Conservation (phyloP, 2,113 vertebrate genomes). For the Colistium nudipinnis region DNA sequence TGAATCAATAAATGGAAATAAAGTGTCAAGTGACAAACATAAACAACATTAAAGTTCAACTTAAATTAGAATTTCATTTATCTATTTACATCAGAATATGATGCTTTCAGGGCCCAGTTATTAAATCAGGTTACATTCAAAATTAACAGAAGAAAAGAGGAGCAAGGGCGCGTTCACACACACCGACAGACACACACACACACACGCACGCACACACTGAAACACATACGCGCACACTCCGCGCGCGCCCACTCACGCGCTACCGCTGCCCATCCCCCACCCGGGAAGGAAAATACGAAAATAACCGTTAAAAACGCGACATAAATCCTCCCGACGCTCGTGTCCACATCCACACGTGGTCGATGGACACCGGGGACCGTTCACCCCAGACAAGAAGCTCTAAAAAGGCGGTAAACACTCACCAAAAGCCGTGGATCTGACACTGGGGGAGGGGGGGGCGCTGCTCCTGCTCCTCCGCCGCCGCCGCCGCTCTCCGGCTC, state of each 20-base stretch:
- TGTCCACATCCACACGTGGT: neutral
- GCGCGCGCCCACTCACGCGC: constrained; percentile 66
- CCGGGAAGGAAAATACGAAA: constrained; percentile 56
- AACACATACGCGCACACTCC: constrained; percentile 49
- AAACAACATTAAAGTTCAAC: neutral
- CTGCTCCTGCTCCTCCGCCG: constrained; percentile 79
- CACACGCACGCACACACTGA: constrained; percentile 43
- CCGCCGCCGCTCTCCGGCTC: constrained; percentile 67
- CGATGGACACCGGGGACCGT: neutral
- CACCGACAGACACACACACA: constrained; percentile 58
- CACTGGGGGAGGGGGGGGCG: constrained; percentile 71
- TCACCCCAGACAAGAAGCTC: constrained; percentile 51
- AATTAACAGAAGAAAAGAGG: constrained; percentile 47
- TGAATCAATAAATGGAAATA: neutral
- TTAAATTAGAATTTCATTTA: no score
- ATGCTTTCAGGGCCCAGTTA: neutral
- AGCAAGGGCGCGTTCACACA: constrained; percentile 67
- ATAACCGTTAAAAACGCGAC: constrained; percentile 59
- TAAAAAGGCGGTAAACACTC: constrained; percentile 72
- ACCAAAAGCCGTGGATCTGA: constrained; percentile 79
- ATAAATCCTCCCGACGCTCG: constrained; percentile 36
- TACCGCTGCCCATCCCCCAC: constrained; percentile 82
- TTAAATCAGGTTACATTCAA: constrained; percentile 31
- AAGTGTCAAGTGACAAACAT: neutral
- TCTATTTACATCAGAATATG: no score